phyloP scores from a whole-genome alignment of 2,113 vertebrate genomes.

The Dromaius novaehollandiae region DNA sequence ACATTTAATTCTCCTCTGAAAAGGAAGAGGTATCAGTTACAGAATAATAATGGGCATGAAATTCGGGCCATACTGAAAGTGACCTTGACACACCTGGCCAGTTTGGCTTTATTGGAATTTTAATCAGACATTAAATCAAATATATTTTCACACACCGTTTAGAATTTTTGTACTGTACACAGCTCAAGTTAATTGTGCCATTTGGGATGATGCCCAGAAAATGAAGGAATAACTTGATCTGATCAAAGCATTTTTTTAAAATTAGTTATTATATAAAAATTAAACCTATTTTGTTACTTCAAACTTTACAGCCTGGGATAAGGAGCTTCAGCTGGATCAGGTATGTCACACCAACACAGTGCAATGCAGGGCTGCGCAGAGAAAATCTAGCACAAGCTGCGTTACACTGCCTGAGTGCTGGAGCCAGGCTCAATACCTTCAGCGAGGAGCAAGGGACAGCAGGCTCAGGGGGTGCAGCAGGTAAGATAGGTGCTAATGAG shows the following conservation, averaged over 20 bases:
- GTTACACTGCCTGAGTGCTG: background rate
- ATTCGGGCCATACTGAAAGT: background rate
- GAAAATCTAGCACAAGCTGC: background rate
- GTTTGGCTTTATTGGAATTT: background rate
- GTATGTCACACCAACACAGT: rapidly evolving
- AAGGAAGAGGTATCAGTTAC: background rate
- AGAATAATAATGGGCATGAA: background rate
- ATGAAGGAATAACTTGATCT: background rate
- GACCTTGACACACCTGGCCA: background rate
- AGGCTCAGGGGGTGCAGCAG: background rate
- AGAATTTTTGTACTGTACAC: background rate
- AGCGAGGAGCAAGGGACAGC: background rate
- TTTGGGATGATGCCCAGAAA: background rate
- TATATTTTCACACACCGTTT: background rate
- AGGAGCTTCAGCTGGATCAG: background rate
- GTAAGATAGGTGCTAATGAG: background rate
- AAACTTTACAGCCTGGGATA: background rate
- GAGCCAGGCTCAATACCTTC: rapidly evolving
- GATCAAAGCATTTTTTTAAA: background rate
- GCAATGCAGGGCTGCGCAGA: background rate
- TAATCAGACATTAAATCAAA: background rate
- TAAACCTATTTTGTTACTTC: background rate
- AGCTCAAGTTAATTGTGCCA: conserved; percentile 3
- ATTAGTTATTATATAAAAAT: background rate
- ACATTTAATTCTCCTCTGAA: conserved; percentile 1